These are phyloP conservation scores for Capromys pilorides DNA, from an alignment of 2,797 vertebrate species.

Conservation along the genomic window DNA sequence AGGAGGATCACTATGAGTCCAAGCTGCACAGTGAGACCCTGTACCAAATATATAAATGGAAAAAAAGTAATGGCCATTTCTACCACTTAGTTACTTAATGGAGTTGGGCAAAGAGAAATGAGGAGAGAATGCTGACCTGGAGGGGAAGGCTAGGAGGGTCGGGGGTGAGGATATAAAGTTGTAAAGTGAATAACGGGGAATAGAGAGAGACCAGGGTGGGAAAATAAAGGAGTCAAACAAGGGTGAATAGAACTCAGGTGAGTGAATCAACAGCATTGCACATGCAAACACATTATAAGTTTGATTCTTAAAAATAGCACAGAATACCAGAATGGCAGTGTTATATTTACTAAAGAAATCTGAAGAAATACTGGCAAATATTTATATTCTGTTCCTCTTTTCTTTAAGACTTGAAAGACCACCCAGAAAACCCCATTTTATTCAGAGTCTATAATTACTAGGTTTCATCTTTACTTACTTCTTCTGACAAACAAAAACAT, in stretches of 20 bases:
- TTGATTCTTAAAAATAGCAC: background rate
- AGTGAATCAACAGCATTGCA: background rate
- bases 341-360: constrained; percentile 10
- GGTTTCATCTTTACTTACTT: constrained; percentile 77
- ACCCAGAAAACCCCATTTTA: constrained; percentile 66
- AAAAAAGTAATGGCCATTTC: background rate
- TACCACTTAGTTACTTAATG: background rate
- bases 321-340: background rate
- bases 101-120: background rate
- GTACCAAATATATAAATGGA: too few relatives aligned
- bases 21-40: too few relatives aligned
- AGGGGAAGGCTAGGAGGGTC: background rate
- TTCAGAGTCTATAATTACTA: constrained; percentile 74
- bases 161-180: background rate
- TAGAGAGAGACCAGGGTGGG: background rate
- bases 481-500: constrained; percentile 79
- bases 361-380: constrained; percentile 24
- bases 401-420: constrained; percentile 59
- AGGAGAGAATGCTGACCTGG: background rate
- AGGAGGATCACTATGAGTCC: too few relatives aligned
- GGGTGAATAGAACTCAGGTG: background rate
- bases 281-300: background rate
- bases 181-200: background rate
- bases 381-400: constrained; percentile 61
- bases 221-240: background rate